Evolutionary conservation across 2,113 vertebrate species (phyloP).

Genomic region (Sardina pilchardus): DNA sequence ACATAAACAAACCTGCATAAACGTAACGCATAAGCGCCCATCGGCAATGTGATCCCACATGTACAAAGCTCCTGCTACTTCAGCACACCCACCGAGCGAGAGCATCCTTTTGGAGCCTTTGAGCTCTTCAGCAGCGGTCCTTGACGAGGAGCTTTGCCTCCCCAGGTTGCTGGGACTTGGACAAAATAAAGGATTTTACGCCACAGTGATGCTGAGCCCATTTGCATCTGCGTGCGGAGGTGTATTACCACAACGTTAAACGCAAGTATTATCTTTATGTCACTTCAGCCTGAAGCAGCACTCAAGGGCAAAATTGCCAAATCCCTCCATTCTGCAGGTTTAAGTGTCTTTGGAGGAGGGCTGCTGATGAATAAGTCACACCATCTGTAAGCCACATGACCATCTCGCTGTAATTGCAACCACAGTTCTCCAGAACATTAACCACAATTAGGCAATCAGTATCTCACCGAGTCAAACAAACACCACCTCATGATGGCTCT

Average conservation of each 20-base stretch:
- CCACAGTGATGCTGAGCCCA: slow-evolving; percentile 39
- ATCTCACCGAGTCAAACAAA: slow-evolving; percentile 49
- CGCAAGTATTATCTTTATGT: slow-evolving; percentile 59
- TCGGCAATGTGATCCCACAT: neutral
- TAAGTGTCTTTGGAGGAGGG: slow-evolving; percentile 50
- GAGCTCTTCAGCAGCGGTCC: slow-evolving; percentile 15
- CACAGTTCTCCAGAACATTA: slow-evolving; percentile 43
- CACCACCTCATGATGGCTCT: slow-evolving; percentile 18
- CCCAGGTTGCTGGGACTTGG: slow-evolving; percentile 36
- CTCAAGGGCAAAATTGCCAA: slow-evolving; percentile 55
- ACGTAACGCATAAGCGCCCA: no score
- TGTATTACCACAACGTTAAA: slow-evolving; percentile 59
- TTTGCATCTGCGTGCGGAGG: slow-evolving; percentile 48
- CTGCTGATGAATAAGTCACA: slow-evolving; percentile 51
- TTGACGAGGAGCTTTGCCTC: slow-evolving; percentile 44
- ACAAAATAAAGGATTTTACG: slow-evolving; percentile 48
- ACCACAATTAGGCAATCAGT: slow-evolving; percentile 52
- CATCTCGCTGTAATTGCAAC: slow-evolving; percentile 27
- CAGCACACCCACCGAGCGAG: neutral
- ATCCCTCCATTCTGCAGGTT: slow-evolving; percentile 52
- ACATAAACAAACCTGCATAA: neutral
- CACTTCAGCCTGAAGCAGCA: slow-evolving; percentile 56
- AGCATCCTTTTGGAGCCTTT: neutral
- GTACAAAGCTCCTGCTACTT: neutral
- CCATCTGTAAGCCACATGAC: slow-evolving; percentile 36